Percentiles rank a stretch among this genome's conserved stretches.
phyloP scores from a whole-genome alignment of 2,797 vertebrate genomes.

The Netta rufina region DNA sequence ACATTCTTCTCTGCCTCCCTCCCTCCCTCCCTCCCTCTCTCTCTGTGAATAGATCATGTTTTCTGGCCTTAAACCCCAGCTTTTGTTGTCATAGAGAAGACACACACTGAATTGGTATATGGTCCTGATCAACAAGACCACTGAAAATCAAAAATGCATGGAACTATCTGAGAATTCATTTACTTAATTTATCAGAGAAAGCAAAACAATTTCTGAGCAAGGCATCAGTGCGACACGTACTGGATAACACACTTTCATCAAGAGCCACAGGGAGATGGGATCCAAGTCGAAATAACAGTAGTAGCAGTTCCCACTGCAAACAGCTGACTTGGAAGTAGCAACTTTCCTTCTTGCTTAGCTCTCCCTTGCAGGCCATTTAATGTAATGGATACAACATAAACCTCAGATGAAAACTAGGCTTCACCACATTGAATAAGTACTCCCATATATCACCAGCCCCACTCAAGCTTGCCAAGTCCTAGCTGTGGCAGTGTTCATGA shows the following conservation, averaged over 20 bases:
- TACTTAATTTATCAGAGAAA: neutral
- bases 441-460: neutral
- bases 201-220: conserved; percentile 4
- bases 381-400: conserved; percentile 1
- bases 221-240: neutral
- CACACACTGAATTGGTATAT: neutral
- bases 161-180: neutral
- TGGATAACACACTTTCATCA: neutral
- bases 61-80: neutral
- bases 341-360: neutral
- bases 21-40: too few species aligned
- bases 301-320: neutral
- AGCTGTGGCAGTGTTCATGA: neutral
- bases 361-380: neutral
- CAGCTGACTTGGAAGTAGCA: neutral
- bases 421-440: conserved; percentile 1
- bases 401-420: conserved; percentile 24
- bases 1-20: too few species aligned
- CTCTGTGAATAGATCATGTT: neutral
- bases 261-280: neutral
- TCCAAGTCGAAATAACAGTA: neutral
- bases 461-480: neutral
- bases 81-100: neutral
- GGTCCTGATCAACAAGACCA: neutral
- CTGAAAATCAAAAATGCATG: neutral